Evolutionary conservation across 2,797 vertebrate species (phyloP), one percentile per base, ranked within the genome.

Genomic region (Pangasius larnaudii): DNA sequence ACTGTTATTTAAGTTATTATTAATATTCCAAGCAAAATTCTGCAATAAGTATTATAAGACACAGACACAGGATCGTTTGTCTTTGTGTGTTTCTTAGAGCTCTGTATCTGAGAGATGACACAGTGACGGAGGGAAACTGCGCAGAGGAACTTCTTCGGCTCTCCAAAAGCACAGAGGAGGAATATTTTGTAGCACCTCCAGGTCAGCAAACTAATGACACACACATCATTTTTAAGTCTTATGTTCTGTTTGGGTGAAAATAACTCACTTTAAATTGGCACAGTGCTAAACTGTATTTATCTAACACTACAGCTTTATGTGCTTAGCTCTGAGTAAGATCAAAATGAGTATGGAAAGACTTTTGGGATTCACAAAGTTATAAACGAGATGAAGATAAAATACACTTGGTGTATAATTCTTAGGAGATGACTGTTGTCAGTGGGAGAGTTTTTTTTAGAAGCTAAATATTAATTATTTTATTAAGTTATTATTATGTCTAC

Each of bases 121-220:
- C 75, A 0, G 95, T 96, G 46, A 94, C 74, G 4, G 97, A 98
- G 86, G 97, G 98, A 3, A 94, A 95, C 90, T 97, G 96, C 91
- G 94, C 95, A 0, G 96, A 97, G 39, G 93, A 96, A 83, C 93
- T 99, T 80, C 95, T 99, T 33, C 91, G 93, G 72, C 97, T 98
- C 4, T 95, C 98, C 87, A 96, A 83, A 87, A 91, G 90, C 18
- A 97, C 96, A 49, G 92, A 97, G 58, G 98, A 99, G 90, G 98
- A 98, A 77, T 99, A 99, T 93, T 99, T 98, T 92, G 96, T 98
- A 86, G 97, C 98, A 63, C 98, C 98, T 85, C 97, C 98, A 96
- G 98, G 98, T 99, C 95, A 33, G 91, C 33, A 85, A 39, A 19
- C 14, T 13, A 18, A 36, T 75, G 42, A 27, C 42, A 75, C 24